Evolutionary conservation across 2,797 vertebrate genomes (phyloP).

Genomic region (Sphenodon punctatus): DNA sequence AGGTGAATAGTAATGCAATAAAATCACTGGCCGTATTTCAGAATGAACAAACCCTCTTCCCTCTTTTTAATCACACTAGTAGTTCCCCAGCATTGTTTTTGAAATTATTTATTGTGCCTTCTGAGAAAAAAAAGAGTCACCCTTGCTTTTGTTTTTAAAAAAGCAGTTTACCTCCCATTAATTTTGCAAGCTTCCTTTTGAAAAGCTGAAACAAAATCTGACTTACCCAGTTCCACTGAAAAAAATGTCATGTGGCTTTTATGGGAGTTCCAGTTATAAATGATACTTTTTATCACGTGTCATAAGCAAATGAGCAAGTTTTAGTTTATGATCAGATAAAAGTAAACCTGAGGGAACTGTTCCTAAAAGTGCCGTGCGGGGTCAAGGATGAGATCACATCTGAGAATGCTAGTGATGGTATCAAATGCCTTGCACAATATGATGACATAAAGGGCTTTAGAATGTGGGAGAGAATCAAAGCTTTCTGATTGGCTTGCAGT

Average conservation of each 20-base stretch:
- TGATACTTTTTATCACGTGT: conserved; percentile 51
- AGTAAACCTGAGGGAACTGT: conserved; percentile 62
- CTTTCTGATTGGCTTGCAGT: conserved; percentile 1
- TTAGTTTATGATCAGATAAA: conserved; percentile 56
- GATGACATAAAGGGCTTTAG: conserved; percentile 38
- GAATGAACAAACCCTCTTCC: neutral
- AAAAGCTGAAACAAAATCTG: conserved; percentile 47
- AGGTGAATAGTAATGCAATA: neutral
- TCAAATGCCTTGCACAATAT: conserved; percentile 56
- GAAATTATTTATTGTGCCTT: neutral
- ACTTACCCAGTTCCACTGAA: conserved; percentile 16
- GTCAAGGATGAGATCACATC: conserved; percentile 67
- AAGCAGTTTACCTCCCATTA: conserved; percentile 22
- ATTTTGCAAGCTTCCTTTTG: conserved; percentile 33
- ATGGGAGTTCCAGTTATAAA: conserved; percentile 63
- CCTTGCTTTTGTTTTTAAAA: conserved; percentile 27
- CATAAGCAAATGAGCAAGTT: conserved; percentile 41
- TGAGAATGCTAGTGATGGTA: conserved; percentile 37
- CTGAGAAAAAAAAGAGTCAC: neutral
- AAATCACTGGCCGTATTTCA: neutral
- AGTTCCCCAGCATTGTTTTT: neutral
- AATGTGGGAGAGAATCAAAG: conserved; percentile 26
- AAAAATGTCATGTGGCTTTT: conserved; percentile 38
- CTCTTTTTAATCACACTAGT: neutral
- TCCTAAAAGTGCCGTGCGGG: conserved; percentile 50